Evolutionary conservation across 2,113 vertebrate genomes (phyloP).

Genomic region (Ginglymostoma cirratum): DNA sequence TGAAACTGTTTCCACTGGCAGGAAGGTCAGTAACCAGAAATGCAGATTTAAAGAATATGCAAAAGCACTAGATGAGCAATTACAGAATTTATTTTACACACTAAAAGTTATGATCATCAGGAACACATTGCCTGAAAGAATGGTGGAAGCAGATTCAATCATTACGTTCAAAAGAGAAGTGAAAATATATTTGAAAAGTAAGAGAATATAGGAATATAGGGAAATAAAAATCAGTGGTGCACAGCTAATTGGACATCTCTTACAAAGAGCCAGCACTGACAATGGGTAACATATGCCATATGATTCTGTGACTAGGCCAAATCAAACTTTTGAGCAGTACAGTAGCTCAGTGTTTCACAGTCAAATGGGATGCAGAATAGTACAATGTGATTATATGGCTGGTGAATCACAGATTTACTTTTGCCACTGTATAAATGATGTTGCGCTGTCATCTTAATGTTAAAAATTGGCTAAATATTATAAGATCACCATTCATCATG

Average conservation of each 20-base stretch:
- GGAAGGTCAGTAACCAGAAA: not conserved
- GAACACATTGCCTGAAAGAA: not conserved
- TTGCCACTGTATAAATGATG: not conserved
- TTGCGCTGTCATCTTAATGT: not conserved
- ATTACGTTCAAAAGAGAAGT: not conserved
- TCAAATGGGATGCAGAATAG: not conserved
- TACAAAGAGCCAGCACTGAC: not conserved
- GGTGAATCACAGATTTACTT: not conserved
- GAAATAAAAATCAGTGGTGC: not conserved
- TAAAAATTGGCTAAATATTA: not conserved
- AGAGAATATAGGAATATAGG: not conserved
- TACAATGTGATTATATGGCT: not conserved
- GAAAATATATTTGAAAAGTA: not conserved
- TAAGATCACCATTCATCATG: constrained; percentile 1
- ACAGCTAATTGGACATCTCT: not conserved
- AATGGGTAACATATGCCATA: not conserved
- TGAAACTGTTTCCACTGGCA: not conserved
- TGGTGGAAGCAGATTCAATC: not conserved
- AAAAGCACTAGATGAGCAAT: not conserved
- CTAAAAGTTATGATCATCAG: not conserved
- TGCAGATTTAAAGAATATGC: not conserved
- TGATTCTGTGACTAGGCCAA: not conserved
- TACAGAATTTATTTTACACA: not conserved
- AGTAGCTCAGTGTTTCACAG: not conserved
- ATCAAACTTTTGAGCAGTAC: not conserved